phyloP scores from a whole-genome alignment of 64 coral and sea anemone genomes.

The Dendrophyllia cribrosa region DNA sequence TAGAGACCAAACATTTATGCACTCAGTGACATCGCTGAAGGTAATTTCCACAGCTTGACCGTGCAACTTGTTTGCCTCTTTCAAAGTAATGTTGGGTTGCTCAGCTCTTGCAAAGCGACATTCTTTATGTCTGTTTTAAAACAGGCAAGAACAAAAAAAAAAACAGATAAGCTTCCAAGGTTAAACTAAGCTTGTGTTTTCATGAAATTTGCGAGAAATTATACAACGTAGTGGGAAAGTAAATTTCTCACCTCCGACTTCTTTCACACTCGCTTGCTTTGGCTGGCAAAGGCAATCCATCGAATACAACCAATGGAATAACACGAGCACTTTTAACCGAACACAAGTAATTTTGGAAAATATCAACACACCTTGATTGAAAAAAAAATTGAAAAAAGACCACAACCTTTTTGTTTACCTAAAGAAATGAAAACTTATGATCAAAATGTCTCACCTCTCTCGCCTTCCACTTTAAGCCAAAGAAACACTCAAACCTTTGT shows the following conservation, averaged over 20 bases:
- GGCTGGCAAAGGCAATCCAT: slow-evolving; percentile 25
- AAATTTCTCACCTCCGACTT: slow-evolving; percentile 1
- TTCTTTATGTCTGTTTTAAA: slow-evolving; percentile 10
- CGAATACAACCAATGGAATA: slow-evolving; percentile 48
- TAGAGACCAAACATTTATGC: neutral
- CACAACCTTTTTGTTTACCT: too few species aligned
- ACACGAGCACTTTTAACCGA: slow-evolving; percentile 25
- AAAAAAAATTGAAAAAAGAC: neutral
- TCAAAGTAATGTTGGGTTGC: neutral
- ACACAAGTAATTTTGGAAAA: slow-evolving; percentile 20
- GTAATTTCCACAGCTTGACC: slow-evolving; percentile 14
- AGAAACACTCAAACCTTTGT: slow-evolving; percentile 20
- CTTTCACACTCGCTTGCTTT: slow-evolving; percentile 35
- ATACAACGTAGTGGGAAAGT: neutral
- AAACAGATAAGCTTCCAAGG: too few species aligned
- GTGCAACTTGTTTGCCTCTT: slow-evolving; percentile 11
- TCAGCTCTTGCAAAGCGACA: neutral
- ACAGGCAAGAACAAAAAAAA: too few species aligned
- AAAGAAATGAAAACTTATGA: neutral
- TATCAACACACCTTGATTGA: neutral
- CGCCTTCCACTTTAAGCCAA: slow-evolving; percentile 41
- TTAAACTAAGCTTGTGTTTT: too few species aligned
- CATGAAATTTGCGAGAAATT: neutral
- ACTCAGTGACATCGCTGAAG: neutral
- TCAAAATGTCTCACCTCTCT: slow-evolving; percentile 26